phyloP scores from a whole-genome alignment of 1,140 invertebrate species.

The Notospermus geniculatus region DNA sequence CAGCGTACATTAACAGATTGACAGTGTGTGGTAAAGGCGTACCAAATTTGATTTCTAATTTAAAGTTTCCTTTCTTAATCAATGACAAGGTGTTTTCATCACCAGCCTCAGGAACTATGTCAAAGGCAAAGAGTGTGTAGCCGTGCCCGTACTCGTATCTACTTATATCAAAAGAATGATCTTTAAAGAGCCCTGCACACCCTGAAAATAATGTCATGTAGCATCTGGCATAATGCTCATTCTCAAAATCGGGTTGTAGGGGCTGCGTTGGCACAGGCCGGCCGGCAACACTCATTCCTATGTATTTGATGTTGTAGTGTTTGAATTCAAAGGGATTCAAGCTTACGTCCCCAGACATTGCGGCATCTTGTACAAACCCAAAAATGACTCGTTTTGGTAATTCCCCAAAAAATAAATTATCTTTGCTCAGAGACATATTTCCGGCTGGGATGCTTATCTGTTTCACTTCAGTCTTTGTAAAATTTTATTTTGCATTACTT shows the following conservation, averaged over 20 bases:
- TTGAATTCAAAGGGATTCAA: neutral
- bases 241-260: neutral
- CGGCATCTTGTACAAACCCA: neutral
- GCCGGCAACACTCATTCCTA: neutral
- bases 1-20: slow-evolving; percentile 5
- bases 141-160: slow-evolving; percentile 1
- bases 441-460: too few relatives aligned
- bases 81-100: neutral
- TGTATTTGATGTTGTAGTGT: neutral
- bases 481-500: too few relatives aligned
- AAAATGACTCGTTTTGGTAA: too few relatives aligned
- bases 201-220: neutral
- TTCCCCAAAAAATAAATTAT: too few relatives aligned
- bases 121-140: neutral
- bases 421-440: too few relatives aligned
- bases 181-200: neutral
- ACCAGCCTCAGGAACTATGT: neutral
- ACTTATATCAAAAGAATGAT: neutral
- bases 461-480: too few relatives aligned
- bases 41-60: neutral
- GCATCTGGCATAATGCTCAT: neutral
- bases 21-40: neutral
- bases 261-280: neutral
- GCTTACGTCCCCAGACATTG: neutral
- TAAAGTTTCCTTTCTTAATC: neutral